Evolutionary conservation across 2,113 vertebrate genomes (phyloP), one percentile per base, ranked within the genome.

Genomic region (Muscicapa adusta): DNA sequence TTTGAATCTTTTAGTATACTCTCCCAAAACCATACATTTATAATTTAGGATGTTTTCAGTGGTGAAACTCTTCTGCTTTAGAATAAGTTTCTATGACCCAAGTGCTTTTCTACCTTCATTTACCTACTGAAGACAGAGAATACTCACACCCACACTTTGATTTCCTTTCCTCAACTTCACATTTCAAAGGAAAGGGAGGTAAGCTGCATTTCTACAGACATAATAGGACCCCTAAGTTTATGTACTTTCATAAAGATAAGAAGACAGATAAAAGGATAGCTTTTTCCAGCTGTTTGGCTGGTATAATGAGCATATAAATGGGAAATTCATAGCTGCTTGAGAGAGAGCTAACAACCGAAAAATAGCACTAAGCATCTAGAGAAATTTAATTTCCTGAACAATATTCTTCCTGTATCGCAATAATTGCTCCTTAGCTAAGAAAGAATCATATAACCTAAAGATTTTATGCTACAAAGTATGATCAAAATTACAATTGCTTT

Each of bases 311-410:
- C 61, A 68, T 0, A 0, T 81, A 92, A 77, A 92, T 1, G 14
- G 60, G 38, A 94, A 85, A 91, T 34, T 14, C 76, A 25, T 62
- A 79, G 67, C 61, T 91, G n/a, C 58, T 75, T 61, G 33, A 71
- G 24, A 87, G 51, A 50, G 51, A 50, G 14, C 50, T 58, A 82
- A 76, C 70, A 92, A 73, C 53, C 9, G 2, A 88, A 90, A 92
- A 90, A 88, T 67, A 56, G 38, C 53, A 67, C 36, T 72, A 63
- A 88, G 82, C 57, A 48, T 54, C 61, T 36, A 81, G 10, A 90
- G 75, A 91, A 94, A 93, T 95, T 81, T 80, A 68, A 95, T 95
- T 95, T 96, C 83, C 57, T 61, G 65, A 89, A 90, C 26, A 86
- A 70, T 67, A 60, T 54, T 94, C 61, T 85, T 94, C 74, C 73